Evolutionary conservation across 2,888 invertebrate species (phyloP).

Genomic region (Drosophila picticornis): DNA sequence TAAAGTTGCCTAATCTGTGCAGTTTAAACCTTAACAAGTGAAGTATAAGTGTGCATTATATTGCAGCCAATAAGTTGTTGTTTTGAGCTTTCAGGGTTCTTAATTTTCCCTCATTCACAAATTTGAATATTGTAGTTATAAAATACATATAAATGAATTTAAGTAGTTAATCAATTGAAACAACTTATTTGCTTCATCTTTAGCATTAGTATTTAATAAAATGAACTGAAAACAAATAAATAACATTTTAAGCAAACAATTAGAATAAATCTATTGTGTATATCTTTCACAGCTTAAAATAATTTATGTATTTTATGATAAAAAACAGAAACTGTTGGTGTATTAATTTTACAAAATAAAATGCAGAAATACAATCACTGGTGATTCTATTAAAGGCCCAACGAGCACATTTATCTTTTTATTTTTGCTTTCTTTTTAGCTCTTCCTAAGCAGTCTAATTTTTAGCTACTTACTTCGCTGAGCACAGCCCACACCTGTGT

Average conservation of each 20-base stretch:
- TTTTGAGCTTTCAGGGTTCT: not conserved
- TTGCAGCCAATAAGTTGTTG: not conserved
- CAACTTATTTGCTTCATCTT: not conserved
- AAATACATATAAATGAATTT: not conserved
- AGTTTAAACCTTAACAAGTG: not conserved
- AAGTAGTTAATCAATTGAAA: not conserved
- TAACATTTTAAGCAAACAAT: not conserved
- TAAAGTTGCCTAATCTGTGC: slow-evolving; percentile 2
- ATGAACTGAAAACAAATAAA: not conserved
- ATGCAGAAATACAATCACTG: not conserved
- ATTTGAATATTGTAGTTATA: not conserved
- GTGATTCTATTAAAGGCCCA: slow-evolving; percentile 32
- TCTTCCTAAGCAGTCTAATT: slow-evolving; percentile 28
- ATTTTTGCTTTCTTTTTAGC: slow-evolving; percentile 12
- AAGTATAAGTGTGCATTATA: not conserved
- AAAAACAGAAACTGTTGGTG: not conserved
- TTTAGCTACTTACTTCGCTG: slow-evolving; percentile 29
- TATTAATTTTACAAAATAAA: not conserved
- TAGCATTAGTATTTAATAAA: not conserved
- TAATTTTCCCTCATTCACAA: not conserved
- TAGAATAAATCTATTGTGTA: not conserved
- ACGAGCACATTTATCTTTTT: slow-evolving; percentile 60
- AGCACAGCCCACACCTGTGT: slow-evolving; percentile 62
- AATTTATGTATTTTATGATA: not conserved
- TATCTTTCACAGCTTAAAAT: not conserved